Evolutionary conservation across 2,888 invertebrate species (phyloP), one percentile per base, ranked within the genome.

Genomic region (Torymus texanus): DNA sequence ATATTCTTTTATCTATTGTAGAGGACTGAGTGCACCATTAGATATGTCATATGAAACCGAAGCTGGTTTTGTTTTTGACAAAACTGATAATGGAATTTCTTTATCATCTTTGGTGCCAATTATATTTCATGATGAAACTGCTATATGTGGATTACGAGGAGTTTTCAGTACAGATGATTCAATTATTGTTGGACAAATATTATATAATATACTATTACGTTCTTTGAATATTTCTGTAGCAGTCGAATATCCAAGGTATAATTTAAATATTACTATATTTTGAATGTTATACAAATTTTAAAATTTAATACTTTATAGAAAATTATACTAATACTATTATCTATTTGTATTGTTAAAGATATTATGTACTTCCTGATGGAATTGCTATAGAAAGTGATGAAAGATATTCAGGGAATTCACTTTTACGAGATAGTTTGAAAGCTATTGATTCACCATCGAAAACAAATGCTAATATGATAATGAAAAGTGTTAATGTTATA

Each of bases 401-500:
- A 55, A 83, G 83, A 61, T 84, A 87, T 62, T 82, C 84, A 16
- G 83, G 86, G 56, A 85, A 89, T 79, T 71, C 82, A 14, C 77
- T 84, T 41, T 78, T 89, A 56, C 84, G 81, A 29, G 73, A 78
- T 53, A 78, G 75, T 73, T 73, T 80, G 71, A 29, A 81, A 77
- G 77, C 84, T 83, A 81, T 84, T 14, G 75, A 85, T 71, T 74
- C 85, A 29, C 16, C 81, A 50, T 85, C 85, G 5, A 80, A 82
- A 11, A 81, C 81, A 2, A 85, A 87, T 74, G 83, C 83, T 1
- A 85, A 83, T 70, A 84, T 82, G 18, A 78, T 85, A 16, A 83
- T 83, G 75, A 89, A 88, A 83, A 94, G 94, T 82, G 92, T 94
- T 78, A 95, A 95, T 91, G 91, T 94, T 75, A 93, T 95, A 78